These are phyloP conservation scores for Suricata suricatta DNA, from an alignment of 2,113 vertebrate genomes.

Conservation along the genomic window DNA sequence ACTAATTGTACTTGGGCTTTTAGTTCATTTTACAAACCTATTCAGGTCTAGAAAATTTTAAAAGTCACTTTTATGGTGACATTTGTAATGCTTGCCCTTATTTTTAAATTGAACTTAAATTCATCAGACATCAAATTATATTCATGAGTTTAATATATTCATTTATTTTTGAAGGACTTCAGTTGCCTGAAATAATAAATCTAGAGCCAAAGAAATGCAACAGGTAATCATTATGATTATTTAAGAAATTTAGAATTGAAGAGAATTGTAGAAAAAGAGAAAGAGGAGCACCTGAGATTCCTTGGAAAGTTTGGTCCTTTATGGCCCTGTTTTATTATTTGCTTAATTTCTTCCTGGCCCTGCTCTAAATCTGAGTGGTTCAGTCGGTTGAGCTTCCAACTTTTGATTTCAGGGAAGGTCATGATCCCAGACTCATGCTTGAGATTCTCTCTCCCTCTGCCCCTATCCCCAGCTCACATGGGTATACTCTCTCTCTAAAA, in stretches of 20 bases:
- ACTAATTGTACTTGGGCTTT: not conserved
- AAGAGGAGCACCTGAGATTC: no score
- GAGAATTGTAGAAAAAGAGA: not conserved
- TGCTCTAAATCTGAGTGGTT: no score
- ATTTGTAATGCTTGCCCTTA: not conserved
- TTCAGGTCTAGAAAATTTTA: not conserved
- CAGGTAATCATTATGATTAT: not conserved
- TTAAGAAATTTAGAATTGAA: not conserved
- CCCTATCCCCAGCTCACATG: no score
- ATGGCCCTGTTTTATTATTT: no score
- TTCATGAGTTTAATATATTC: not conserved
- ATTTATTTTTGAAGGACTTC: not conserved
- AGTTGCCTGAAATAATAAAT: not conserved
- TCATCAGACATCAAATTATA: not conserved
- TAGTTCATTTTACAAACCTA: not conserved
- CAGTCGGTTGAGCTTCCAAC: no score
- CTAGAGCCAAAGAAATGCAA: not conserved
- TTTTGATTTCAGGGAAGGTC: no score
- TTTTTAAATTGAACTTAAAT: not conserved
- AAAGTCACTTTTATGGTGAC: not conserved
- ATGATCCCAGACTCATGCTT: no score
- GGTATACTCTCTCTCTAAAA: no score
- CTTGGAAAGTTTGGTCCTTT: no score
- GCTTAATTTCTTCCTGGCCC: no score
- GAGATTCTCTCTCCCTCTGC: no score